Evolutionary conservation across 35 echinoderm and acorn worm genomes (phyloP), one percentile per base, ranked within the genome.

Genomic region (Strongylocentrotus purpuratus): DNA sequence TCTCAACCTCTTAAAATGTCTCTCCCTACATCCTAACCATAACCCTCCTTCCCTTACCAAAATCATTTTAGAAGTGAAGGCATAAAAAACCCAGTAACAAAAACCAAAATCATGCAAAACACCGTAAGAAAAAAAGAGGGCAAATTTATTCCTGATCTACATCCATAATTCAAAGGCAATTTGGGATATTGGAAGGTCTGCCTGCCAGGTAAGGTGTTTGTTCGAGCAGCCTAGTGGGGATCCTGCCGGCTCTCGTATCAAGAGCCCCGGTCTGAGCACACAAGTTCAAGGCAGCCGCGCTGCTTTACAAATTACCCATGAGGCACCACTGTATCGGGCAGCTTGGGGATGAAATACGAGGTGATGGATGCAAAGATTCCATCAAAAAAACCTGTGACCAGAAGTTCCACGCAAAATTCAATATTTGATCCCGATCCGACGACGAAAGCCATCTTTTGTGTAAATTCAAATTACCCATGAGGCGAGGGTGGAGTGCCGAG

Each of bases 311-410:
- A 78, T 78, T 78, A 78, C 65, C 65, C 65, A 28, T 78, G 65
- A 78, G 65, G 65, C 65, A 78, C 65, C 65, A 78, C 20, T 78
- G 65, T 78, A 78, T 78, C 65, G n/a, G n/a, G n/a, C n/a, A 78
- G 65, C 65, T 78, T 22, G 22, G 65, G 65, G 65, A 78, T 78
- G 65, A 78, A 78, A 78, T n/a, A 4, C 28, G 65, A 78, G 20
- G 65, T 78, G 65, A 78, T 78, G 65, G 65, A 78, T 78, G 65
- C 65, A 78, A 78, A 78, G 65, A 78, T 78, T 78, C 65, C 65
- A n/a, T 22, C n/a, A n/a, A n/a, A 78, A 78, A 41, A 41, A 78
- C 65, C 65, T 78, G 25, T 78, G 22, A 78, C 65, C 65, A 78
- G 65, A 78, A 78, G 65, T 78, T 28, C 65, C 65, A 28, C 4